A percentile compares a stretch with the other conserved stretches of the same genome.
Conservation (phyloP, 2,113 vertebrate species). For the Nipponia nippon region DNA sequence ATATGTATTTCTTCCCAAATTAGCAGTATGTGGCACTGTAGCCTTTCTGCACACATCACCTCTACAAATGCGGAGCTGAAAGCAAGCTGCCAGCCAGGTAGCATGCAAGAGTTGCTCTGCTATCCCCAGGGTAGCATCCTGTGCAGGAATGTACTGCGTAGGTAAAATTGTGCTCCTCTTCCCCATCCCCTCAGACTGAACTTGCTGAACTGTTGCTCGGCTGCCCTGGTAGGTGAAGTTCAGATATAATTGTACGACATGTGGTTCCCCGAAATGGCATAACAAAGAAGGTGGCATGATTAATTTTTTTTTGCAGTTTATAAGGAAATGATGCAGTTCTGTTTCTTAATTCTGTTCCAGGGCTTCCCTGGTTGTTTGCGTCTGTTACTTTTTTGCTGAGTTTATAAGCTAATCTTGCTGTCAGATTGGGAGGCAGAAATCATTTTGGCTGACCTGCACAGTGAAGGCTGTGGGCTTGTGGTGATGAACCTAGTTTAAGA, state of each 20-base stretch:
- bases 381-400: background rate
- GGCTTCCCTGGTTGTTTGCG: background rate
- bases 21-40: background rate
- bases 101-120: fast-evolving
- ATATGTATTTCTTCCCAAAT: background rate
- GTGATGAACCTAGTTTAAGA: background rate
- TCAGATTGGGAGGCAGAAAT: background rate
- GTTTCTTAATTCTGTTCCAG: background rate
- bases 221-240: background rate
- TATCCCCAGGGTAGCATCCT: fast-evolving
- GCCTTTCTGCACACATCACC: background rate
- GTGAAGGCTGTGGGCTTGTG: background rate
- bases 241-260: background rate
- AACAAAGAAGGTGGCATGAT: background rate
- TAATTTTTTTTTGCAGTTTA: background rate
- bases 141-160: fast-evolving
- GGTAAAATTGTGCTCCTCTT: background rate
- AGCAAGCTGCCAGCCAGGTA: background rate
- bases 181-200: fast-evolving
- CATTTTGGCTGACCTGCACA: background rate
- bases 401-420: background rate
- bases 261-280: background rate
- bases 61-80: background rate
- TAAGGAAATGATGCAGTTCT: background rate
- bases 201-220: background rate